Conservation (phyloP, 1,140 invertebrate genomes). For the Zaprionus camerounensis region DNA sequence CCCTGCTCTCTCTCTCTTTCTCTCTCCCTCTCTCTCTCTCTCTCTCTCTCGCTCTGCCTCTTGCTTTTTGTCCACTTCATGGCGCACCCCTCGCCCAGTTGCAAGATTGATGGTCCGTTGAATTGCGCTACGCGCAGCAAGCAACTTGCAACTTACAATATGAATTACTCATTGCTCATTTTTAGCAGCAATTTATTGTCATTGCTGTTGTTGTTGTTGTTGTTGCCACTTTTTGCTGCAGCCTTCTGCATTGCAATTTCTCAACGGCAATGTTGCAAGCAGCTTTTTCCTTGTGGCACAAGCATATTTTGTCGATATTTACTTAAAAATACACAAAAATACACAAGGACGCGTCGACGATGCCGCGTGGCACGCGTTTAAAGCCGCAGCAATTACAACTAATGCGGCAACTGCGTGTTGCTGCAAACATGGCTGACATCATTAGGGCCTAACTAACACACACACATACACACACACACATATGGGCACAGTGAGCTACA, state of each 20-base stretch:
- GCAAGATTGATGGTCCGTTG: constrained; percentile 78
- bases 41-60: background rate
- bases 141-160: constrained; percentile 69
- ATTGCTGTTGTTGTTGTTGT: constrained; percentile 49
- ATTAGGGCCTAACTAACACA: constrained; percentile 54
- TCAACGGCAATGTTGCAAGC: constrained; percentile 32
- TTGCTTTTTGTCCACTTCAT: background rate
- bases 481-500: background rate
- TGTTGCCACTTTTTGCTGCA: constrained; percentile 23
- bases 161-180: constrained; percentile 82
- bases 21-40: background rate
- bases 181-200: constrained; percentile 80
- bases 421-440: constrained; percentile 70
- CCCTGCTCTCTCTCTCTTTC: background rate
- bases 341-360: constrained; percentile 44
- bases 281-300: constrained; percentile 54
- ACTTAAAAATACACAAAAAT: constrained; percentile 69
- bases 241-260: constrained; percentile 48
- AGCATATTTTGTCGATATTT: constrained; percentile 73
- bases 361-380: constrained; percentile 30
- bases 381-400: constrained; percentile 69
- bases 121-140: constrained; percentile 45
- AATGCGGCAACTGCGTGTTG: constrained; percentile 77
- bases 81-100: constrained; percentile 18
- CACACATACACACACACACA: constrained; percentile 9